Percentiles rank a stretch among this genome's conserved stretches.
Evolutionary conservation across 2,888 invertebrate species (phyloP).

Genomic region (Drosophila flavopinicola): DNA sequence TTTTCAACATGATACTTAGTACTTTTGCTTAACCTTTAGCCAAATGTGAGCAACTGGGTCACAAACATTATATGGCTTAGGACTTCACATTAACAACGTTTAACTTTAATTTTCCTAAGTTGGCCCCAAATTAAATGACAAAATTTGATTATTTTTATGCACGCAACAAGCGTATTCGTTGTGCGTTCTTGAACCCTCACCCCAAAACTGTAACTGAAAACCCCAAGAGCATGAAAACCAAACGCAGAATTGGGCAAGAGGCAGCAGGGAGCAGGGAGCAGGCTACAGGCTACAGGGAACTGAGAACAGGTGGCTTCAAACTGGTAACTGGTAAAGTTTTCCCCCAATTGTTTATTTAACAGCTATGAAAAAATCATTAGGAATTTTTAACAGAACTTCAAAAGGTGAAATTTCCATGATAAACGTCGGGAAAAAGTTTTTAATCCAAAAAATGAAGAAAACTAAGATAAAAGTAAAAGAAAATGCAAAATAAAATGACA

Average conservation of each 20-base stretch:
- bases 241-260: constrained; percentile 8
- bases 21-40: neutral
- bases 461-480: constrained; percentile 19
- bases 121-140: constrained; percentile 62
- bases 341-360: constrained; percentile 73
- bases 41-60: neutral
- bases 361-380: constrained; percentile 76
- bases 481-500: constrained; percentile 61
- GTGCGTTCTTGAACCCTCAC: constrained; percentile 1
- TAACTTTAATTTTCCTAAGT: constrained; percentile 55
- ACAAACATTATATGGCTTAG: constrained; percentile 13
- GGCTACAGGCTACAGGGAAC: too few relatives aligned
- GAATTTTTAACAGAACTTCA: constrained; percentile 66
- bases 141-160: constrained; percentile 63
- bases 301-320: constrained; percentile 36
- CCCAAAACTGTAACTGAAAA: neutral
- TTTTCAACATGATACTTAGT: neutral
- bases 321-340: constrained; percentile 48
- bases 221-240: constrained; percentile 44
- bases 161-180: constrained; percentile 56
- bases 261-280: constrained; percentile 1
- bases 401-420: constrained; percentile 67
- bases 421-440: constrained; percentile 52
- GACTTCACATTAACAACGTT: constrained; percentile 45
- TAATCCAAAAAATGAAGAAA: constrained; percentile 35